Base-by-base conservation (phyloP, 2,888 invertebrate genomes). In the Cybosia mesomella region DNA sequence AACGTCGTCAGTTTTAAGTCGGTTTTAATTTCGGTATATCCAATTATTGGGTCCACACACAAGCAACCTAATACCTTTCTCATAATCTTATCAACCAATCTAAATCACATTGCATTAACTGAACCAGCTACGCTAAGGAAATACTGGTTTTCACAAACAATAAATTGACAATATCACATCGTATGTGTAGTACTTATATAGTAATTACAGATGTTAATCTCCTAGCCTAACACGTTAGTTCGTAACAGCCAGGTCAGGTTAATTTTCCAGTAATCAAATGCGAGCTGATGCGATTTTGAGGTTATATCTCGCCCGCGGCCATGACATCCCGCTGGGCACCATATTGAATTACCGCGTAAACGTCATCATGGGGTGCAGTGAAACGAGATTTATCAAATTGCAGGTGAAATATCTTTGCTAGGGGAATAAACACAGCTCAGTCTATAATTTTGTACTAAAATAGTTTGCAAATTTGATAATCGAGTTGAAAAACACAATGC, bases 251-350 rank as follows among this genome's bases (percentile, higher is more conserved):
- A 72, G 81, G 84, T 80, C 77, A 81, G 87, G 82, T 90, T 90
- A 90, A 91, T 91, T 91, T 90, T 85, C 86, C 87, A 84, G 89
- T 91, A 90, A 91, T 91, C 87, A 86, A 87, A 86, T 84, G 83
- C 78, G 84, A 86, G 87, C 76, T 88, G 89, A 91, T 89, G 87
- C 85, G 85, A 91, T 91, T 91, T 90, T 86, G 88, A 89, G 89
- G 91, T 91, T 90, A 88, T 88, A 87, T 85, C 85, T 85, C 82
- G 87, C 90, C 85, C 79, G 83, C 83, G 87, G 90, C 87, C 78
- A 83, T 85, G 83, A 77, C 82, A 83, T 84, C 74, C 72, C 81
- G 78, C 71, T 77, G 79, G 82, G 74, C 85, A 86, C 89, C 89
- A 90, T 90, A 91, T 91, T 89, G 88, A 87, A 91, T 91, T 90